These are phyloP conservation scores for Anodontia alba DNA, from an alignment of 2,888 invertebrate genomes.

Conservation along the genomic window DNA sequence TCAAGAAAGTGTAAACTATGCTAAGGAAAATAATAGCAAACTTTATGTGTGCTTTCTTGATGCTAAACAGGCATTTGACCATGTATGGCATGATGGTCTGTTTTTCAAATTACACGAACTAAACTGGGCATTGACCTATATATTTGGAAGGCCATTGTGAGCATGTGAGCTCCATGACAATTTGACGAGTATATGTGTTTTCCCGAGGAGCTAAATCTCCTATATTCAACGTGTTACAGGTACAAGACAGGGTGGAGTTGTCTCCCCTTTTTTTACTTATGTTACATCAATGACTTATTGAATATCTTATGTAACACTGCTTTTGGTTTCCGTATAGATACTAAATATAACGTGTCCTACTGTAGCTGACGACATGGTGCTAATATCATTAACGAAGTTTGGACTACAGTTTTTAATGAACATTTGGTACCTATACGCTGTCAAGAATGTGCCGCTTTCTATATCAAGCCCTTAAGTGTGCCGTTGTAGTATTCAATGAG, in stretches of 20 bases:
- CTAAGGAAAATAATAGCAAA: too few relatives aligned
- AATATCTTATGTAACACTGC: background rate
- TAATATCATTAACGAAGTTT: background rate
- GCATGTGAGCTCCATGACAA: too few relatives aligned
- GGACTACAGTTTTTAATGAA: background rate
- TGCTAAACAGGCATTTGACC: too few relatives aligned
- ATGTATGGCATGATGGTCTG: too few relatives aligned
- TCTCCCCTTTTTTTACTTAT: background rate
- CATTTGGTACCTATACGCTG: background rate
- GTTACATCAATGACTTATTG: background rate
- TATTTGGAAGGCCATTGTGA: too few relatives aligned
- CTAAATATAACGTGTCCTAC: background rate
- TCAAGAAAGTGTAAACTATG: too few relatives aligned
- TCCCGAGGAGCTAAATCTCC: too few relatives aligned
- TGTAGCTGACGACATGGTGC: background rate
- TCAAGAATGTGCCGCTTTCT: background rate
- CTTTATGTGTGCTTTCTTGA: too few relatives aligned
- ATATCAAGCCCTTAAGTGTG: background rate
- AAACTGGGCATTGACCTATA: too few relatives aligned
- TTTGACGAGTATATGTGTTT: too few relatives aligned
- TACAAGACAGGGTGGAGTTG: background rate
- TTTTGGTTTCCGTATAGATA: background rate
- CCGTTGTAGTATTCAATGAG: background rate
- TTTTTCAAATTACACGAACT: too few relatives aligned
- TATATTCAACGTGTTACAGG: too few relatives aligned